Conservation (phyloP, 2,113 vertebrate species). For the Theristicus caerulescens region DNA sequence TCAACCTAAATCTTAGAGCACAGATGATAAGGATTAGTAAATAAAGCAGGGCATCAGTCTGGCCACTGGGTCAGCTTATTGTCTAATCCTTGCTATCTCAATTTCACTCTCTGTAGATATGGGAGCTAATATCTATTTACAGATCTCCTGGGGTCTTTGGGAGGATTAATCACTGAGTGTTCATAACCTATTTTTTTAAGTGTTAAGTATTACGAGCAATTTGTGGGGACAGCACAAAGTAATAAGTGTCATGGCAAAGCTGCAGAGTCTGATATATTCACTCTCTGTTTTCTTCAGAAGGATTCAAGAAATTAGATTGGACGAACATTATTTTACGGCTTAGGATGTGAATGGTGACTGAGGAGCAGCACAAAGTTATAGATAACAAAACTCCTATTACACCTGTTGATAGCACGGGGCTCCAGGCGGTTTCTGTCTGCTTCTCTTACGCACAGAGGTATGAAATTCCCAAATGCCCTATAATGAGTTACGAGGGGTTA, state of each 20-base stretch:
- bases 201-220: rapidly evolving
- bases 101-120: background rate
- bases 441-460: background rate
- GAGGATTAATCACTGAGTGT: background rate
- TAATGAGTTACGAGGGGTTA: no score
- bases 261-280: rapidly evolving
- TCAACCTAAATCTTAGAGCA: background rate
- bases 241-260: background rate
- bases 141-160: background rate
- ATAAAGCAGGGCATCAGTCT: background rate
- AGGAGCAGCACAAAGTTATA: background rate
- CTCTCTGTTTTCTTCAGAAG: no score
- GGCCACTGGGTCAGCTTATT: background rate
- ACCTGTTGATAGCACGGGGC: no score
- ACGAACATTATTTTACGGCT: background rate
- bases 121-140: background rate
- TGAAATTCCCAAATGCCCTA: no score
- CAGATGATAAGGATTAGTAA: background rate
- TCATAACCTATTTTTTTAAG: background rate
- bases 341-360: background rate
- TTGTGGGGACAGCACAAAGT: background rate
- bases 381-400: background rate
- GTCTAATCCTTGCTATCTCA: background rate
- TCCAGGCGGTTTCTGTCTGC: background rate
- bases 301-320: background rate